Conservation (phyloP, 1,140 invertebrate species). For the Octopus sinensis region DNA sequence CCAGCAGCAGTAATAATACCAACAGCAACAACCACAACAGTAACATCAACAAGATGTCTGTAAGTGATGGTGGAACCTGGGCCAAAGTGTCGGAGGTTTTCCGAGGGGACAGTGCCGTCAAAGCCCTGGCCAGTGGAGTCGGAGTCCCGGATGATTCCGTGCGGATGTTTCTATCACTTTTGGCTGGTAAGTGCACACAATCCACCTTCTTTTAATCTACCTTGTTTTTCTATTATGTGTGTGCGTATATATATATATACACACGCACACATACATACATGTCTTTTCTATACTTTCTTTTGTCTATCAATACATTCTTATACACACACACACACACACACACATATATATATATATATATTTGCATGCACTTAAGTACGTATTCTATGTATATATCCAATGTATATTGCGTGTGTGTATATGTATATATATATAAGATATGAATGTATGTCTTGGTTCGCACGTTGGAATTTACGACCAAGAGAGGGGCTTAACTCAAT, state of each 20-base stretch:
- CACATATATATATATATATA: slow-evolving; percentile 11
- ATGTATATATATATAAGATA: neutral
- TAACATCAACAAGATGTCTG: neutral
- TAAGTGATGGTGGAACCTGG: neutral
- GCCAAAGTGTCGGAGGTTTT: neutral
- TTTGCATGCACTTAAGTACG: neutral
- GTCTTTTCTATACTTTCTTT: slow-evolving; percentile 8
- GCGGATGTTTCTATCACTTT: neutral
- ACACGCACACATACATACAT: neutral
- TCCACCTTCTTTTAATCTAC: neutral
- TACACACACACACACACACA: slow-evolving; percentile 22
- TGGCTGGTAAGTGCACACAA: neutral
- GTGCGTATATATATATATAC: neutral
- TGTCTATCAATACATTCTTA: neutral
- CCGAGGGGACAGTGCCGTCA: neutral
- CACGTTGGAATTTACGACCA: too few species aligned
- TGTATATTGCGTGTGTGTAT: neutral
- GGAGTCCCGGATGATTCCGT: slow-evolving; percentile 1
- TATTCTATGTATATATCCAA: neutral
- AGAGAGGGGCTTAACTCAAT: too few species aligned
- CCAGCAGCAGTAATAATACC: neutral
- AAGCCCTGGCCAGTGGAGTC: neutral
- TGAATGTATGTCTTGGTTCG: too few species aligned
- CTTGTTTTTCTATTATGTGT: slow-evolving; percentile 2
- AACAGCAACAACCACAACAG: neutral